Percentiles rank a stretch among this genome's conserved stretches.
phyloP scores from a whole-genome alignment of 2,888 invertebrate genomes.

The Drosophila mulleri region DNA sequence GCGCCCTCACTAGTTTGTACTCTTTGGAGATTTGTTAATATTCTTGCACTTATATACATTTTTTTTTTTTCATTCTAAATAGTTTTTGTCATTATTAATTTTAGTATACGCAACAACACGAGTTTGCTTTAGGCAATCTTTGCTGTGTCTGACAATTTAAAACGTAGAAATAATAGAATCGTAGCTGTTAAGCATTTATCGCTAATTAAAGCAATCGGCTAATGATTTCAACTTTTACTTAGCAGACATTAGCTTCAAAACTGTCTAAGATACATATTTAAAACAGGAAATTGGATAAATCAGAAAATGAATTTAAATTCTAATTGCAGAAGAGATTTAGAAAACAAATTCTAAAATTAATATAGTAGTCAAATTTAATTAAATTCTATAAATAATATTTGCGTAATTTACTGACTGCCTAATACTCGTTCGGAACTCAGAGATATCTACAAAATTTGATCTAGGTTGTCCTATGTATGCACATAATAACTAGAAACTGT shows the following conservation, averaged over 20 bases:
- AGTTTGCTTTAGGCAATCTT: not conserved
- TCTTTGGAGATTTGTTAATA: too few relatives aligned
- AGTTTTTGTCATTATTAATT: not conserved
- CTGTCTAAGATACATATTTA: conserved; percentile 4
- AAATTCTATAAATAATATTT: too few relatives aligned
- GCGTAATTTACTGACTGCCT: too few relatives aligned
- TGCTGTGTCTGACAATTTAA: not conserved
- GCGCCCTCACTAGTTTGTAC: not conserved
- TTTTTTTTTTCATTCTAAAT: not conserved
- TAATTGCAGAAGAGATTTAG: not conserved
- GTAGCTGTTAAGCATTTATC: not conserved
- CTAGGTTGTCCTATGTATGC: too few relatives aligned
- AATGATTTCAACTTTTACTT: not conserved
- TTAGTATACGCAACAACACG: too few relatives aligned
- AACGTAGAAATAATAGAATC: conserved; percentile 3
- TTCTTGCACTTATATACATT: too few relatives aligned
- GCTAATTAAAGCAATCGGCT: conserved; percentile 5
- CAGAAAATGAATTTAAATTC: not conserved
- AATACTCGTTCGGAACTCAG: too few relatives aligned
- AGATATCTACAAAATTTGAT: too few relatives aligned
- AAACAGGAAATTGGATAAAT: not conserved
- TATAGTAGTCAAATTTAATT: too few relatives aligned
- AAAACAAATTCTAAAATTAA: not conserved
- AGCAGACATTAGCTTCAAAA: not conserved
- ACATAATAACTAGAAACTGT: too few relatives aligned